Evolutionary conservation across 1,140 invertebrate genomes (phyloP), one percentile per base, ranked within the genome.

Genomic region (Cataglyphis hispanica): DNA sequence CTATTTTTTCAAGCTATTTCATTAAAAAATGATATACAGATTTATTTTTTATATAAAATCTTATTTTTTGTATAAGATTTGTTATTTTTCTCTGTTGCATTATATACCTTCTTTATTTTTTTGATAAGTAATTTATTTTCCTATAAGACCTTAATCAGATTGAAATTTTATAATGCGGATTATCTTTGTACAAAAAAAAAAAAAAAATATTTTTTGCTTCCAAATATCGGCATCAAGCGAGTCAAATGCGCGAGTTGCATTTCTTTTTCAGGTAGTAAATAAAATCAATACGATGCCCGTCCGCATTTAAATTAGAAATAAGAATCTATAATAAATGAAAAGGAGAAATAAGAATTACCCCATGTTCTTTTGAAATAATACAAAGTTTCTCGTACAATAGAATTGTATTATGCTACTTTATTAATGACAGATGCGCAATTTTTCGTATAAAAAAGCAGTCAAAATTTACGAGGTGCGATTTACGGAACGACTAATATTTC

Each of bases 131-230:
- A 37, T 6, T 40, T 27, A 27, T 31, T 84, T 86, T 84, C 63
- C 40, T 34, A 86, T 89, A 89, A 84, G 50, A 6, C 22, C 50
- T 13, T 40, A 16, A 63, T 69, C n/a, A 75, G 22, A 89, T 77
- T 84, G 19, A 19, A 43, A 84, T 63, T 60, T 67, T 11, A 53
- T 40, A 27, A 31, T 27, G 7, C 8, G 16, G 3, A 58, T 69
- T 80, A 81, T 83, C 37, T 89, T 72, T 86, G 56, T 40, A 56
- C 19, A 46, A 8, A 46, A 34, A 60, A 60, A 1, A 6, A 46
- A 8, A 46, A 34, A 60, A 60, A 1, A 6, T 2, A n/a, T 5
- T 11, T 2, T 60, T 34, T 11, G 10, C 19, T 66, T 67, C 22
- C 2, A 19, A 22, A 27, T 40, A 56, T 34, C 27, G 25, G 40